Percentiles rank a stretch among this genome's conserved stretches.
These are phyloP conservation scores for Xylota segnis DNA, from an alignment of 2,888 invertebrate genomes.

Conservation along the genomic window DNA sequence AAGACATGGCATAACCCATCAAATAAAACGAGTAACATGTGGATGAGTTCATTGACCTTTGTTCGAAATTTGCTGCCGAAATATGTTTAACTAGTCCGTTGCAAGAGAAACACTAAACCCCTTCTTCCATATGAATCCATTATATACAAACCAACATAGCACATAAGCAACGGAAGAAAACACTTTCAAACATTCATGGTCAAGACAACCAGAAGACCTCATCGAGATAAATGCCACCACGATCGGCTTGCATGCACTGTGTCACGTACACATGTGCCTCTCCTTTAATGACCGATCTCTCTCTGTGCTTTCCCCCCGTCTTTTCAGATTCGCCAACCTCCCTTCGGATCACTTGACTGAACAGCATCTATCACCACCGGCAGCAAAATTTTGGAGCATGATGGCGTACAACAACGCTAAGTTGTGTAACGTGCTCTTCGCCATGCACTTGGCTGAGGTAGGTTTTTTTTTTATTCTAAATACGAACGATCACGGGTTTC, in stretches of 20 bases:
- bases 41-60: slow-evolving; percentile 8
- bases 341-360: slow-evolving; percentile 85
- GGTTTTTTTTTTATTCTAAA: slow-evolving; percentile 65
- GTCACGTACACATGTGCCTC: slow-evolving; percentile 68
- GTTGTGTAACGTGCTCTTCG: slow-evolving; percentile 93
- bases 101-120: not conserved
- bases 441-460: slow-evolving; percentile 90
- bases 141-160: slow-evolving; percentile 4
- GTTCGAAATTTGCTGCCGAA: not conserved
- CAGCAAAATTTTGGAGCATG: slow-evolving; percentile 91
- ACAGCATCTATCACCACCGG: slow-evolving; percentile 89
- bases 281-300: slow-evolving; percentile 54
- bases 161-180: slow-evolving; percentile 50
- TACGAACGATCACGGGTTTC: slow-evolving; percentile 17
- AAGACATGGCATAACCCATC: not conserved
- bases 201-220: slow-evolving; percentile 34
- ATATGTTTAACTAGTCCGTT: not conserved
- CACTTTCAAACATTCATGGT: slow-evolving; percentile 39
- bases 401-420: slow-evolving; percentile 96
- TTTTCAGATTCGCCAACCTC: slow-evolving; percentile 85
- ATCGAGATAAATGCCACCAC: slow-evolving; percentile 26
- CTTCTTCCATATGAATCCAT: not conserved
- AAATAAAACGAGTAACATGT: not conserved
- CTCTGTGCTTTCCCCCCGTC: slow-evolving; percentile 9
- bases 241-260: slow-evolving; percentile 65